Evolutionary conservation across 2,797 vertebrate species (phyloP), one percentile per base, ranked within the genome.

Genomic region (Helicolenus hilgendorfi): DNA sequence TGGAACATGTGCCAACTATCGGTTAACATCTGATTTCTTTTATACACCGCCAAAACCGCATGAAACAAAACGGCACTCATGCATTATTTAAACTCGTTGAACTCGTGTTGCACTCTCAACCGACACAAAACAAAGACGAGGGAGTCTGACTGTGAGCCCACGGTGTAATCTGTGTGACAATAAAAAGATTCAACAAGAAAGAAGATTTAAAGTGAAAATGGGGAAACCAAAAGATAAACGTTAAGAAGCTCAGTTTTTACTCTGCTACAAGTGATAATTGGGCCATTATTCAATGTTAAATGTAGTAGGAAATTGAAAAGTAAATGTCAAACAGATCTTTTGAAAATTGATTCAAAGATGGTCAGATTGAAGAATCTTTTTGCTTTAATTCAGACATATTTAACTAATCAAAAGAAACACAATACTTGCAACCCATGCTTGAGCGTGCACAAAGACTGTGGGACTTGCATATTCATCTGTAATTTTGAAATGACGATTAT

Each of bases 71-170:
- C 35, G 18, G 27, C 72, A 56, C 38, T 82, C 74, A 2, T 71
- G 64, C 36, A 59, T 74, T 65, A n/a, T 88, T 79, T 60, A 33
- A 85, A 63, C 27, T 7, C 35, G 22, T 56, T 80, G 24, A 81
- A 67, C 55, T 59, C 29, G 15, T 14, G 35, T 55, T 15, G 24
- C 27, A 31, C 59, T 63, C 31, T 35, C 20, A 20, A n/a, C 20
- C 7, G 7, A 27, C n/a, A 29, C 56, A n/a, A 26, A 71, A 59
- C 58, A 71, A 26, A 53, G 20, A 35, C 20, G 20, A 35, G 4
- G 62, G 31, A 62, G 59, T 33, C 1, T 20, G 15, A 62, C 59
- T 55, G n/a, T 2, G n/a, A 8, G 27, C 49, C 8, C 4, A 26
- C 55, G 11, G 18, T 49, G 20, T 49, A 49, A 49, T 20, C 45